Base-by-base conservation (phyloP, 2,888 invertebrate species). In the Cyclophora punctaria region DNA sequence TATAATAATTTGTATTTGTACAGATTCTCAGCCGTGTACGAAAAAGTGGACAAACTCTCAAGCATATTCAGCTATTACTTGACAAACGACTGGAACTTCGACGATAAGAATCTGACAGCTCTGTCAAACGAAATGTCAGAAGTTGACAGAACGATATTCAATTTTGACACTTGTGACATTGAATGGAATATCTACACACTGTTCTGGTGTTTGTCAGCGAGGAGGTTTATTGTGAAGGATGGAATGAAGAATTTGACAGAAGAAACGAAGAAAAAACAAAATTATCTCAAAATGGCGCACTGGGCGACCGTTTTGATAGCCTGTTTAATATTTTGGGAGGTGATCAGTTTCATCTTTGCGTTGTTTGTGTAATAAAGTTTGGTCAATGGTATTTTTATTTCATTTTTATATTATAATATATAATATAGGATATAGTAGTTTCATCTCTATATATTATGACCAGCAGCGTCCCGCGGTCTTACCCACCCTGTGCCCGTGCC, bases 191-290 rank as follows among this genome's bases (percentile, higher is more conserved):
- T 53, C 5, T 33, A 45, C 5, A 5, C 48, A 0, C 5, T 49
- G 2, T 41, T 51, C n/a, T 56, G 55, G 56, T 5, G 2, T 2
- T 3, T 58, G 0, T 59, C 61, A 0, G 1, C 50, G 0, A 46
- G 57, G 33, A 61, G 59, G 34, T 61, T 55, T 44, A 48, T 63
- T 0, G 4, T 61, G 0, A 58, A 56, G 46, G 63, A 63, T 7
- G 56, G 52, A 0, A 7, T 50, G 0, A 50, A 43, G 7, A 47
- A 46, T 0, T 52, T 51, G 2, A 43, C 46, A 5, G 5, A n/a
- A 6, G 53, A 48, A 1, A 4, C 20, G 7, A 3, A 43, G 5
- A 20, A 33, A 44, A 6, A 48, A 53, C 33, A 48, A 47, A 7
- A 7, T 43, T 20, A 20, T 20, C 20, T 20, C 20, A 20, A 20